A percentile compares a stretch with the other conserved stretches of the same genome.
Evolutionary conservation across 2,888 invertebrate genomes (phyloP).

Genomic region (Drosophila helvetica): DNA sequence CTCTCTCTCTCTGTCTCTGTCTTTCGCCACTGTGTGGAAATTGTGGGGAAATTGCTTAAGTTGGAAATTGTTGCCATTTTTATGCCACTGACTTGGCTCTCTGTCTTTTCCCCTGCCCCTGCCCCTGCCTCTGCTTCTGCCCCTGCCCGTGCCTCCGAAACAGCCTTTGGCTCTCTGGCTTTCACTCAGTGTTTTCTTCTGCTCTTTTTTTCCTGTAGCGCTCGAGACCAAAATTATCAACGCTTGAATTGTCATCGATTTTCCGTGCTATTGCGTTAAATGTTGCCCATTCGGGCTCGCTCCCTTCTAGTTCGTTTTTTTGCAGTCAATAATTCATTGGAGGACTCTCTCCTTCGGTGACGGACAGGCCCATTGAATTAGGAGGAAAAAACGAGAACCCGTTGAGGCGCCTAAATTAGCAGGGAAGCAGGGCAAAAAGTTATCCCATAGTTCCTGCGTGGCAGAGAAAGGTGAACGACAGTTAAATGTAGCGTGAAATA

Average conservation of each 20-base stretch:
- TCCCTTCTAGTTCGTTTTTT: conserved; percentile 15
- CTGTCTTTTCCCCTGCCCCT: not conserved
- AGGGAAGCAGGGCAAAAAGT: conserved; percentile 27
- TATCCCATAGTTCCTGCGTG: conserved; percentile 26
- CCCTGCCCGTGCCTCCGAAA: not conserved
- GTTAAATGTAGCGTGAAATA: conserved; percentile 51
- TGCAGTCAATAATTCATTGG: conserved; percentile 74
- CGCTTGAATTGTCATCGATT: conserved; percentile 79
- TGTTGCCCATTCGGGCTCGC: conserved; percentile 59
- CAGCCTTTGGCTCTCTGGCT: not conserved
- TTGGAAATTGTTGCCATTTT: conserved; percentile 75
- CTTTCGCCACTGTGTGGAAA: conserved; percentile 58
- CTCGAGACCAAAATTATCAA: conserved; percentile 71
- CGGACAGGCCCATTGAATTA: conserved; percentile 67
- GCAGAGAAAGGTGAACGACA: conserved; percentile 40
- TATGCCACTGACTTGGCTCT: conserved; percentile 49
- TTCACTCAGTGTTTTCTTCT: conserved; percentile 9
- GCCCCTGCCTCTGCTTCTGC: not conserved
- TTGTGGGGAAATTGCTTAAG: conserved; percentile 79
- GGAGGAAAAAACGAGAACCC: conserved; percentile 35
- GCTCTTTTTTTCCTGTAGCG: conserved; percentile 20
- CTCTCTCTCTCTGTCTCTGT: not conserved
- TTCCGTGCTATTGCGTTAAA: conserved; percentile 78
- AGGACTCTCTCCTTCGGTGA: conserved; percentile 33
- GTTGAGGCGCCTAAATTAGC: conserved; percentile 65